Evolutionary conservation across 1,140 invertebrate species (phyloP).

Genomic region (Platorchestia sp.): DNA sequence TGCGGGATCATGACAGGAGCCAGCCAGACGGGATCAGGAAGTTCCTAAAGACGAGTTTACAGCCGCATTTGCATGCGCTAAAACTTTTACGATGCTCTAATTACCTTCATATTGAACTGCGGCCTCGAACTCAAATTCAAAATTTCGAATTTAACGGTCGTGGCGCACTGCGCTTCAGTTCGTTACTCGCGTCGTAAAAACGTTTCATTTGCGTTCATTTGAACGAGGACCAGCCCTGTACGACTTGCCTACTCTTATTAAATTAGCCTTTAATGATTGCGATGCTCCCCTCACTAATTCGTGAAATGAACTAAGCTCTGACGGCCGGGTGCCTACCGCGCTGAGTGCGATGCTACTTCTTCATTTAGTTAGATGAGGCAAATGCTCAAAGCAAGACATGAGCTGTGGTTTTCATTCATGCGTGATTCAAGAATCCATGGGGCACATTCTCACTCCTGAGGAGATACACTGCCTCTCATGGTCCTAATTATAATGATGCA

Average conservation of each 20-base stretch:
- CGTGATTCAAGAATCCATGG: neutral
- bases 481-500: neutral
- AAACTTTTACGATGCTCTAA: slow-evolving; percentile 47
- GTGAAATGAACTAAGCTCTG: neutral
- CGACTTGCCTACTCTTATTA: slow-evolving; percentile 21
- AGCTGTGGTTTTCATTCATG: neutral
- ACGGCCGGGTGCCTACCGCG: neutral
- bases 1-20: neutral
- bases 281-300: slow-evolving; percentile 22
- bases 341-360: neutral
- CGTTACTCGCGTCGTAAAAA: slow-evolving; percentile 45
- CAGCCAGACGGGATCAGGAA: slow-evolving; percentile 18
- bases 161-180: slow-evolving; percentile 26
- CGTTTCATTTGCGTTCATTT: slow-evolving; percentile 46
- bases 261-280: slow-evolving; percentile 31
- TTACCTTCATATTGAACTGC: slow-evolving; percentile 55
- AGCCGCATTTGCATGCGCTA: slow-evolving; percentile 48
- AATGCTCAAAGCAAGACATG: neutral
- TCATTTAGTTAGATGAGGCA: neutral
- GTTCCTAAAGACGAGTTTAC: slow-evolving; percentile 26
- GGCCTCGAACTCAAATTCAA: slow-evolving; percentile 21
- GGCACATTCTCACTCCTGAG: neutral
- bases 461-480: neutral
- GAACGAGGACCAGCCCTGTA: neutral
- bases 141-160: slow-evolving; percentile 55